phyloP scores from a whole-genome alignment of 2,113 vertebrate genomes.

The Strix aluco region DNA sequence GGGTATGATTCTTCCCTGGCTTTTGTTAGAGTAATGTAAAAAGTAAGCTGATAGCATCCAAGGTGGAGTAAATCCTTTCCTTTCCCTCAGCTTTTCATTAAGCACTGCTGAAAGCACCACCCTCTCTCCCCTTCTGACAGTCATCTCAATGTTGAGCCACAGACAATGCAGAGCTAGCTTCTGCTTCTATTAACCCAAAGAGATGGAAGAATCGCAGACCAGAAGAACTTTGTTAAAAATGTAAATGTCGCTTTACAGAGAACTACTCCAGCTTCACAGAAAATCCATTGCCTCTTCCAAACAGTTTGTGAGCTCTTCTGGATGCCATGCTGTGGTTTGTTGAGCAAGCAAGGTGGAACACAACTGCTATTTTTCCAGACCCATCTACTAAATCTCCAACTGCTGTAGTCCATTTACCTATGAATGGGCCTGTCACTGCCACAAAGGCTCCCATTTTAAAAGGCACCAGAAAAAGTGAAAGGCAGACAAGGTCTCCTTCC shows the following conservation, averaged over 20 bases:
- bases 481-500: background rate
- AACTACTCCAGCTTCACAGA: background rate
- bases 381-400: background rate
- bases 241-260: background rate
- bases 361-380: background rate
- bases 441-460: background rate
- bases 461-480: background rate
- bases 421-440: background rate
- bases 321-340: background rate
- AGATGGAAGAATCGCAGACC: background rate
- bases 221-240: slow-evolving; percentile 36
- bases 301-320: background rate
- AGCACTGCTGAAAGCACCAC: background rate
- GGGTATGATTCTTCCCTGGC: background rate
- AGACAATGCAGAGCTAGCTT: slow-evolving; percentile 14
- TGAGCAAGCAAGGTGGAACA: background rate
- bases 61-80: background rate
- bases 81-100: slow-evolving; percentile 26
- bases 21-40: background rate
- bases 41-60: background rate
- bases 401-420: background rate
- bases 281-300: background rate
- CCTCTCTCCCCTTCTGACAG: background rate
- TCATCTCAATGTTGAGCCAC: background rate
- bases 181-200: slow-evolving; percentile 36